Evolutionary conservation across 2,797 vertebrate species (phyloP).

Genomic region (Gephyroberyx darwinii): DNA sequence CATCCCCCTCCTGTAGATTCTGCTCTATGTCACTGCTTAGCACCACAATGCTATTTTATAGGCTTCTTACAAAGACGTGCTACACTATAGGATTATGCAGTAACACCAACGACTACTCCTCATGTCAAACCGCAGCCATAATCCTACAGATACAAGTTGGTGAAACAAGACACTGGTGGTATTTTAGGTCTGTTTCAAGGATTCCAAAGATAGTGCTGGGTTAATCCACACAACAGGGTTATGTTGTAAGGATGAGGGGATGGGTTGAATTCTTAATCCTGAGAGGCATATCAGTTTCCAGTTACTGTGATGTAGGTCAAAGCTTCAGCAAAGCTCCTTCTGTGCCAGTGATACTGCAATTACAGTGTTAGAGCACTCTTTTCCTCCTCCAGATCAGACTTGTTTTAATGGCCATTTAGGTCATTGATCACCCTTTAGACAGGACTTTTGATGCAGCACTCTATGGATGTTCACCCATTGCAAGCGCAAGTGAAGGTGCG

Average conservation of each 20-base stretch:
- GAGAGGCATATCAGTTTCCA: constrained; percentile 74
- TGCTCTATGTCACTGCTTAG: constrained; percentile 31
- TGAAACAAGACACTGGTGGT: constrained; percentile 51
- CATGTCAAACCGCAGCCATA: constrained; percentile 12
- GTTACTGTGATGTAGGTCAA: constrained; percentile 78
- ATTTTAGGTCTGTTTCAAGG: constrained; percentile 61
- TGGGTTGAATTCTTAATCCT: constrained; percentile 76
- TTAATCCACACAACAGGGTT: constrained; percentile 73
- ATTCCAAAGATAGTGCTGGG: constrained; percentile 69
- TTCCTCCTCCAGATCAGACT: constrained; percentile 36
- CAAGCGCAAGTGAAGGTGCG: neutral
- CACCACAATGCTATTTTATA: constrained; percentile 15
- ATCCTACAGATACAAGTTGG: constrained; percentile 39
- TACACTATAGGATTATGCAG: constrained; percentile 10
- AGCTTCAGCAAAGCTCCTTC: constrained; percentile 64
- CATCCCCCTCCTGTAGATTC: constrained; percentile 27
- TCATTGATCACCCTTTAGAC: constrained; percentile 39
- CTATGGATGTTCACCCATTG: constrained; percentile 3
- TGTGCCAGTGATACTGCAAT: constrained; percentile 61
- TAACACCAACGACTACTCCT: constrained; percentile 9
- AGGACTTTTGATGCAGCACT: constrained; percentile 23
- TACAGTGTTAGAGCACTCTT: constrained; percentile 38
- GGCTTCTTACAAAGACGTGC: neutral
- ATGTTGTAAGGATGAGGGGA: constrained; percentile 64
- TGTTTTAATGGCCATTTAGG: constrained; percentile 44